Evolutionary conservation across 2,888 invertebrate species (phyloP).

Genomic region (Strigamia maritima): DNA sequence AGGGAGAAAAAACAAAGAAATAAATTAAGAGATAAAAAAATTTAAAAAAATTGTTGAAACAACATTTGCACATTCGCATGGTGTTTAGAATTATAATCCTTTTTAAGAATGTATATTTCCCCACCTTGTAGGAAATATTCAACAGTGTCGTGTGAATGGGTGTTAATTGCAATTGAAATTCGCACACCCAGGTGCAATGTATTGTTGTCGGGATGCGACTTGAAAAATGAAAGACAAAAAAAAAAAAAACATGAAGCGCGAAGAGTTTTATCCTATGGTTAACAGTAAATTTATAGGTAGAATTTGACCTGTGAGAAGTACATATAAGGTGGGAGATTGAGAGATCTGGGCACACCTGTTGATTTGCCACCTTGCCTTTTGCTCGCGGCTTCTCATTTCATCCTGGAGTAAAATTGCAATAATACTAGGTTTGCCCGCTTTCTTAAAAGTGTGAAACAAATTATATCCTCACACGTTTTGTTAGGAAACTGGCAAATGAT

Average conservation of each 20-base stretch:
- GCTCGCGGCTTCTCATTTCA: constrained; percentile 21
- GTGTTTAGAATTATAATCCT: neutral
- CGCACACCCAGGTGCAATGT: constrained; percentile 3
- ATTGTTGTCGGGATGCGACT: neutral
- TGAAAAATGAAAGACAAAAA: neutral
- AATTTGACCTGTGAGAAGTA: constrained; percentile 18
- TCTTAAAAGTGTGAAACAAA: constrained; percentile 26
- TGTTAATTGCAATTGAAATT: constrained; percentile 21
- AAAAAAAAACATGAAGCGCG: neutral
- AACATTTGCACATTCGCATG: neutral
- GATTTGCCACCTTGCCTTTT: constrained; percentile 16
- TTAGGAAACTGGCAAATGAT: neutral
- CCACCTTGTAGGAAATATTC: neutral
- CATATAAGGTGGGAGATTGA: constrained; percentile 13
- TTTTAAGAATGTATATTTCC: neutral
- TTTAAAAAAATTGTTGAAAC: neutral
- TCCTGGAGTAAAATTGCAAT: constrained; percentile 21
- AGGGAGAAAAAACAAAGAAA: neutral
- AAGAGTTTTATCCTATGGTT: constrained; percentile 12
- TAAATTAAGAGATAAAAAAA: neutral
- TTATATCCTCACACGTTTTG: constrained; percentile 23
- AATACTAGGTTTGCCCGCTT: neutral
- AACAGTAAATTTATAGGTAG: constrained; percentile 13
- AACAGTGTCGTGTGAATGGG: neutral
- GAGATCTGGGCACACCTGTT: constrained; percentile 32